A percentile compares a stretch with the other conserved stretches of the same genome.
Evolutionary conservation across 2,888 invertebrate genomes (phyloP).

Genomic region (Lithophane leautieri): DNA sequence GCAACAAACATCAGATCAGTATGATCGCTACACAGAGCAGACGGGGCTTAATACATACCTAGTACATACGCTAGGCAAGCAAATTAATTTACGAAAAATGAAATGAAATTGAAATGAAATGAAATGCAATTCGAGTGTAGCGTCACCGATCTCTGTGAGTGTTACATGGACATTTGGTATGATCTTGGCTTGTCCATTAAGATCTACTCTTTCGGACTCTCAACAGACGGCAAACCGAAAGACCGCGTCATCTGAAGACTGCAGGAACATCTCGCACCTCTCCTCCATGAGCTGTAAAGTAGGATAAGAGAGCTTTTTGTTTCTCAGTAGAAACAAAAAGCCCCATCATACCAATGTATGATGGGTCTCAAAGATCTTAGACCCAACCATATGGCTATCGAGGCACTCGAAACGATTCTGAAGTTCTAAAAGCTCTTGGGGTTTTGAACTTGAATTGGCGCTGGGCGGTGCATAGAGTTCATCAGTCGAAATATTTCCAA

Average conservation of each 20-base stretch:
- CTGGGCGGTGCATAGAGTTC: background rate
- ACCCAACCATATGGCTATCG: background rate
- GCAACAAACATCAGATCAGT: conserved; percentile 2
- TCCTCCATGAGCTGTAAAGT: background rate
- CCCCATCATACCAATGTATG: no score
- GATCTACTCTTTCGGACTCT: no score
- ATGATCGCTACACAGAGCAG: background rate
- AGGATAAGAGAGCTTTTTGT: background rate
- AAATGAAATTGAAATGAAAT: no score
- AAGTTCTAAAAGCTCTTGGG: background rate
- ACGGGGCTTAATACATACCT: background rate
- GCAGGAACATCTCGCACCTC: background rate
- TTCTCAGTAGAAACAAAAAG: no score
- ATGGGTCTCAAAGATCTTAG: background rate
- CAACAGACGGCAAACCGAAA: no score
- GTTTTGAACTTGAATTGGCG: background rate
- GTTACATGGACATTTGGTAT: no score
- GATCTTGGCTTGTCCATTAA: no score
- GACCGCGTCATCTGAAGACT: no score
- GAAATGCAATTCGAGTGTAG: no score
- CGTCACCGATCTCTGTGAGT: no score
- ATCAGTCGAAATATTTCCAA: background rate
- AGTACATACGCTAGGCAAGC: background rate
- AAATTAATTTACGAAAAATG: conserved; percentile 9
- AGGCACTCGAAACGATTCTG: background rate